Evolutionary conservation across 2,113 vertebrate genomes (phyloP), one percentile per base, ranked within the genome.

Genomic region (Hippocampus mohnikei): DNA sequence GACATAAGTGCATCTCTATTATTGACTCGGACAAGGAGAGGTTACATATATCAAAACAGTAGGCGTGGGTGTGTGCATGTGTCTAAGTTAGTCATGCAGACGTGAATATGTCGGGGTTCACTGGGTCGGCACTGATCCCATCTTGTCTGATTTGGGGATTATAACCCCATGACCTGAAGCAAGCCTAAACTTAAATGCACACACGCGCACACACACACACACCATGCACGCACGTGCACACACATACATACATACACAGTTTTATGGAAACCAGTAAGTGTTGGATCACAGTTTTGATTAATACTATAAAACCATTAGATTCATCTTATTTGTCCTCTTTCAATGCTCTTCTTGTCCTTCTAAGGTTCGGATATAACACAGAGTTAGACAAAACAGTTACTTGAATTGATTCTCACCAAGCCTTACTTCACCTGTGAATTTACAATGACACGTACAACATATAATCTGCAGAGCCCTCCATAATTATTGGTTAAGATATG

Each of bases 61-160:
- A 37, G 66, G 58, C 0, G 41, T 71, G 55, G 52, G 46, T 41
- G 73, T 58, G 40, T 41, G 11, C 52, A 33, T 5, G 62, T 23
- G 70, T 67, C 60, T 66, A 1, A 44, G n/a, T 6, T 44, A 0
- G 55, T 66, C 69, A 66, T 64, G 61, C 73, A 60, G 80, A 81
- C 63, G 8, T 62, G 73, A n/a, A 62, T 77, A 74, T 76, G 83
- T 84, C 56, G 71, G 66, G 55, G 79, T 71, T 76, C 81, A 82
- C 59, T 80, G 77, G 82, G 58, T 77, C 70, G 73, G 77, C 79
- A 78, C 75, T 75, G 85, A 85, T 85, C 82, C 82, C 71, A 84
- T 84, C 76, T 75, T 37, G 79, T 84, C 81, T 86, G 80, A 78
- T 79, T 79, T 70, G 71, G 71, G 81, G 81, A 81, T 80, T 76